Evolutionary conservation across 2,888 invertebrate genomes (phyloP), one percentile per base, ranked within the genome.

Genomic region (Ethmia dodecea): DNA sequence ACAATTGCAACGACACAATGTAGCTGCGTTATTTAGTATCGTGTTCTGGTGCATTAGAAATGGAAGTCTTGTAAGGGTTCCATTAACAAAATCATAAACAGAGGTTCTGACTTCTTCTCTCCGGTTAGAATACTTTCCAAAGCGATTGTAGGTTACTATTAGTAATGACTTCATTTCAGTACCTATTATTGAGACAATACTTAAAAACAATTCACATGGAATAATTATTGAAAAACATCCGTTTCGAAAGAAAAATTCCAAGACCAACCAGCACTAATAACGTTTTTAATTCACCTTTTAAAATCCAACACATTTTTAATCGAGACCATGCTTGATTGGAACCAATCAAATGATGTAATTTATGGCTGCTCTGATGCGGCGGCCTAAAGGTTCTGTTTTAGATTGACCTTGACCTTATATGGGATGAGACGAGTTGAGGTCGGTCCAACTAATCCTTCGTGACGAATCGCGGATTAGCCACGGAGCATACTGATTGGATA

Each of bases 311-410:
- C 35, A 16, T 68, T 71, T 77, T 75, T 73, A 74, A 78, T 74
- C 68, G 72, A 65, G 54, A 65, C 63, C 65, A 60, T 65, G 52
- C 58, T 68, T 79, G 75, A 79, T 81, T 80, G 79, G 81, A 79
- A 78, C 79, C 74, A 76, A 83, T 84, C 73, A 76, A 73, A 79
- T 72, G 64, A 68, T 65, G 59, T 78, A 67, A 73, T 84, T 81
- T 81, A 84, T 69, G 64, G 60, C 53, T 64, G 47, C 60, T 60
- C 62, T 63, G 52, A 55, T 55, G 52, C 10, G 28, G 55, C 51
- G 49, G 59, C 55, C 60, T 63, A 60, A 54, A 49, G 42, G 55
- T 43, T 46, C 49, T 52, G 43, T 51, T 55, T 60, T 44, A 47
- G 40, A 26, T 33, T 45, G 68, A 60, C 73, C 74, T 71, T 76